phyloP scores from a whole-genome alignment of 2,888 invertebrate species.

The Oxycera nigricornis region DNA sequence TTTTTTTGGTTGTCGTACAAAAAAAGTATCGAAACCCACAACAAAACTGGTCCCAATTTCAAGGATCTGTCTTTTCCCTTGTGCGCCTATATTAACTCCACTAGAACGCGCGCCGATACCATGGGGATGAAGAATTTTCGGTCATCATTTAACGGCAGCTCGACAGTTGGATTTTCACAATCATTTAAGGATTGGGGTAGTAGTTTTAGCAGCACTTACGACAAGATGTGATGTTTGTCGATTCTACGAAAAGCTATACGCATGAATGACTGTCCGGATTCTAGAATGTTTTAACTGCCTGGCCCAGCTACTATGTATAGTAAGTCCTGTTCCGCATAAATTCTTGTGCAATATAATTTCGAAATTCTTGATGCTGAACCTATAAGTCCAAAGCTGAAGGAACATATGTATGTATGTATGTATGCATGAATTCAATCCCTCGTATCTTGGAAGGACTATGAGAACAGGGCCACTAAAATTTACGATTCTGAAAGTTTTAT shows the following conservation, averaged over 20 bases:
- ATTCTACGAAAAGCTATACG: background rate
- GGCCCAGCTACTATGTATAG: too few species aligned
- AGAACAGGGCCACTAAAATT: constrained; percentile 29
- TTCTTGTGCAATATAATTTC: too few species aligned
- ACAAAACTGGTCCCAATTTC: background rate
- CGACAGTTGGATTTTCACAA: constrained; percentile 35
- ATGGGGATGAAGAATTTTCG: constrained; percentile 4
- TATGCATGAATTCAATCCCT: background rate
- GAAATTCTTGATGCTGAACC: too few species aligned
- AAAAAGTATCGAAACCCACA: background rate
- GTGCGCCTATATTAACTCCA: too few species aligned
- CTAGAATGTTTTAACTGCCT: background rate
- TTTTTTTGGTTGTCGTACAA: too few species aligned
- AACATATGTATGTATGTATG: background rate
- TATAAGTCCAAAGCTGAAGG: background rate
- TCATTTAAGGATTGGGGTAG: constrained; percentile 28
- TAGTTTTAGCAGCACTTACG: constrained; percentile 1
- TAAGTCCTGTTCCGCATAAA: too few species aligned
- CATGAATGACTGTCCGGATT: constrained; percentile 2
- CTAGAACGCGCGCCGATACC: too few species aligned
- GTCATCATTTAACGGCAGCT: constrained; percentile 32
- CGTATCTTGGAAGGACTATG: background rate
- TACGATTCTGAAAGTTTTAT: constrained; percentile 39
- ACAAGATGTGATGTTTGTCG: constrained; percentile 12
- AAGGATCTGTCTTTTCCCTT: too few species aligned